These are phyloP conservation scores for Esox niger DNA, from an alignment of 2,113 vertebrate genomes.

Conservation along the genomic window DNA sequence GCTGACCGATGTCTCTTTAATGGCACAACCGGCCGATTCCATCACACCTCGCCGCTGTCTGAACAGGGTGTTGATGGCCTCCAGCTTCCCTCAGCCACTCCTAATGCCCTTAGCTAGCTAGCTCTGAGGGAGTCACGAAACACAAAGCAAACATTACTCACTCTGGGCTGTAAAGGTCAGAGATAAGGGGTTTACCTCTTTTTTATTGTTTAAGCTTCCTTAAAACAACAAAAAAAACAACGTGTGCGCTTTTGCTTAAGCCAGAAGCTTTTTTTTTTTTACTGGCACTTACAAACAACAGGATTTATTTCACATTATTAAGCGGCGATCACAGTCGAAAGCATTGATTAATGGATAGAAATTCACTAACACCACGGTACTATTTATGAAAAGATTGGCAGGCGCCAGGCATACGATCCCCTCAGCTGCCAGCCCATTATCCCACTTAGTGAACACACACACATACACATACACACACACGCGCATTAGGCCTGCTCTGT, in stretches of 20 bases:
- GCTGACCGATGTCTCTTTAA: constrained; percentile 12
- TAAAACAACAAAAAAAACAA: background rate
- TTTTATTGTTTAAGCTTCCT: background rate
- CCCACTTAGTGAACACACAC: background rate
- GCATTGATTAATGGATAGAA: background rate
- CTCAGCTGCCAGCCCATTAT: background rate
- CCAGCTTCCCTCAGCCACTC: background rate
- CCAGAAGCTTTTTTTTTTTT: background rate
- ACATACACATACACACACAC: too few species aligned
- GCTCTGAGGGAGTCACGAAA: background rate
- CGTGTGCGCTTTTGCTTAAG: background rate
- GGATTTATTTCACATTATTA: background rate
- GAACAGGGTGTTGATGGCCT: background rate
- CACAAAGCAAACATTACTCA: background rate
- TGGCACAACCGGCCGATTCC: constrained; percentile 1
- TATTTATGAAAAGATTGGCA: background rate
- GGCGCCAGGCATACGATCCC: background rate
- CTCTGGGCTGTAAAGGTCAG: background rate
- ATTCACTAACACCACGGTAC: background rate
- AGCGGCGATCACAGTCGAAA: background rate
- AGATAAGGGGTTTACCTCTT: background rate
- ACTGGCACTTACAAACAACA: background rate
- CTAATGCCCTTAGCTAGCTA: background rate
- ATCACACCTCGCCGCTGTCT: too few species aligned
- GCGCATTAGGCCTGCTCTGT: background rate